phyloP scores from a whole-genome alignment of 2,113 vertebrate genomes.

The Pseudopodoces humilis region DNA sequence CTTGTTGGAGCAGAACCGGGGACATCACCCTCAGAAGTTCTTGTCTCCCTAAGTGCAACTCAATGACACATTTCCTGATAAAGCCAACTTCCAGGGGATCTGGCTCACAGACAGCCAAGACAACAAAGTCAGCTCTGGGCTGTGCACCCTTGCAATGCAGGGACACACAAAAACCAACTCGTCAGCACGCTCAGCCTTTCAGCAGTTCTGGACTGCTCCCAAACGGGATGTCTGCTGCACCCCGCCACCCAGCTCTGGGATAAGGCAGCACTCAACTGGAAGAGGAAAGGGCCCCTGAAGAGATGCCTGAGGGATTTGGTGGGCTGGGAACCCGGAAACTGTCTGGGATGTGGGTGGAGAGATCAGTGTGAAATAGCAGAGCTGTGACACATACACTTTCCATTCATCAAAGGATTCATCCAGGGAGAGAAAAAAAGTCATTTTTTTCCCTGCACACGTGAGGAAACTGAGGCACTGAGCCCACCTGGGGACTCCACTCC shows the following conservation, averaged over 20 bases:
- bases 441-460: conserved; percentile 40
- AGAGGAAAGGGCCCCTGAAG: conserved; percentile 70
- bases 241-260: conserved; percentile 47
- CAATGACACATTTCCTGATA: conserved; percentile 57
- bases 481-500: neutral
- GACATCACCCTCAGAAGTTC: conserved; percentile 44
- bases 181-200: conserved; percentile 37
- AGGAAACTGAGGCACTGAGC: conserved; percentile 55
- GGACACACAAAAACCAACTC: conserved; percentile 19
- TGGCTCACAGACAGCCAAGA: conserved; percentile 52
- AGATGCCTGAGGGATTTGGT: conserved; percentile 74
- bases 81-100: conserved; percentile 48
- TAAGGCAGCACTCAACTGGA: conserved; percentile 63
- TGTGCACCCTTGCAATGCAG: conserved; percentile 28
- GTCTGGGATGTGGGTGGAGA: conserved; percentile 75
- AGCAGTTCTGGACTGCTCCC: conserved; percentile 44
- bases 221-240: conserved; percentile 61
- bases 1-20: conserved; percentile 33
- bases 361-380: conserved; percentile 70
- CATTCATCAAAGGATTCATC: conserved; percentile 66
- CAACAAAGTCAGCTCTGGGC: conserved; percentile 38
- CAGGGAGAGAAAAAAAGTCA: conserved; percentile 13
- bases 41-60: neutral
- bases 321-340: conserved; percentile 75
- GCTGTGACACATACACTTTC: conserved; percentile 66